A percentile compares a stretch with the other conserved stretches of the same genome.
phyloP scores from a whole-genome alignment of 2,888 invertebrate genomes.

The Odontocerum albicorne region DNA sequence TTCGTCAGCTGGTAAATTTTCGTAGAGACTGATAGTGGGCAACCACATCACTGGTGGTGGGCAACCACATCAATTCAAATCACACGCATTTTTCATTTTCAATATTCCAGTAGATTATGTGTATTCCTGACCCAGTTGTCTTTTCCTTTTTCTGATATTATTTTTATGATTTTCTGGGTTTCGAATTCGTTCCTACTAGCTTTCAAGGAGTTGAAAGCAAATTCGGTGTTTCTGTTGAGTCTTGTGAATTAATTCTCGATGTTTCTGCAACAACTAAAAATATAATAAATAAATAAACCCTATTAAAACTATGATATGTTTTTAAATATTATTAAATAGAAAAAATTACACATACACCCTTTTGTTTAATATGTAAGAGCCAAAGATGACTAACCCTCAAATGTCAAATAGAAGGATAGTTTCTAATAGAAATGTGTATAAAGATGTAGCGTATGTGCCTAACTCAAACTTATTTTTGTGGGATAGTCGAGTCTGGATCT shows the following conservation, averaged over 20 bases:
- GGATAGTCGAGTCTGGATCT: no score
- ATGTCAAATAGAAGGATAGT: constrained; percentile 1
- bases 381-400: constrained; percentile 8
- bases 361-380: constrained; percentile 11
- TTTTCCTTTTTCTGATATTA: constrained; percentile 8
- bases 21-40: no score
- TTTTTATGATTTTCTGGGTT: constrained; percentile 10
- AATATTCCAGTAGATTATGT: not conserved
- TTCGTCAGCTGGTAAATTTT: no score
- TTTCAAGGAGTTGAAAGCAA: constrained; percentile 4
- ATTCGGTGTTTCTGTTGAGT: constrained; percentile 1
- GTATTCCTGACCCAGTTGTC: not conserved
- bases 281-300: not conserved
- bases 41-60: no score
- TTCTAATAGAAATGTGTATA: no score
- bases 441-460: no score
- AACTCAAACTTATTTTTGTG: no score
- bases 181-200: constrained; percentile 4
- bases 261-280: no score
- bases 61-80: constrained; percentile 1
- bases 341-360: not conserved
- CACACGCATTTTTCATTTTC: not conserved
- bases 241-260: no score
- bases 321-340: not conserved
- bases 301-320: not conserved